Conservation (phyloP, 1,140 invertebrate species). For the Drosophila mayri region DNA sequence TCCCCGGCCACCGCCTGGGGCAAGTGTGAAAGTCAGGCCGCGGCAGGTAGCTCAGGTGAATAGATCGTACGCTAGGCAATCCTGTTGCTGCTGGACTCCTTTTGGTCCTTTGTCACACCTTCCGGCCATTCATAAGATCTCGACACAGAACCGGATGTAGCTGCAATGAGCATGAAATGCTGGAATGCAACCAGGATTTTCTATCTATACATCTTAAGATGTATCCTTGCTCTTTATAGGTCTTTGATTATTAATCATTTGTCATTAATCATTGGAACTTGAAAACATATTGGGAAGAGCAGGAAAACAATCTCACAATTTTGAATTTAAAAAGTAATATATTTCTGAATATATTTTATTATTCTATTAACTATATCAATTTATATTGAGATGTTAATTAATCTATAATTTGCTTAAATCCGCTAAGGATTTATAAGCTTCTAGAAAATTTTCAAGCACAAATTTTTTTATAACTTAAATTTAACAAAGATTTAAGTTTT, state of each 20-base stretch:
- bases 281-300: not conserved
- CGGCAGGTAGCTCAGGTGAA: slow-evolving; percentile 46
- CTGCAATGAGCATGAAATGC: slow-evolving; percentile 24
- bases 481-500: too few species aligned
- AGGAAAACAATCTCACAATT: not conserved
- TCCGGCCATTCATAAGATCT: slow-evolving; percentile 60
- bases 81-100: not conserved
- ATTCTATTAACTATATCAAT: too few species aligned
- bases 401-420: too few species aligned
- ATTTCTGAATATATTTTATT: too few species aligned
- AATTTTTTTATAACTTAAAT: too few species aligned
- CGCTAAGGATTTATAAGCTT: too few species aligned
- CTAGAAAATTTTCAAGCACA: too few species aligned
- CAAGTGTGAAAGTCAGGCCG: slow-evolving; percentile 63
- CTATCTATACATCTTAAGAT: not conserved
- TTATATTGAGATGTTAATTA: too few species aligned
- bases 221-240: not conserved
- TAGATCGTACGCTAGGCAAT: slow-evolving; percentile 17
- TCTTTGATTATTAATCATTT: slow-evolving; percentile 5
- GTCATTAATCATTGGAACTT: not conserved
- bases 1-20: not conserved
- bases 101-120: slow-evolving; percentile 46
- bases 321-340: not conserved
- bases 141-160: slow-evolving; percentile 67
- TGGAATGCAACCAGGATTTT: not conserved